Percentiles rank a stretch among this genome's conserved stretches.
Conservation (phyloP, 2,797 vertebrate genomes). For the Xenops minutus region DNA sequence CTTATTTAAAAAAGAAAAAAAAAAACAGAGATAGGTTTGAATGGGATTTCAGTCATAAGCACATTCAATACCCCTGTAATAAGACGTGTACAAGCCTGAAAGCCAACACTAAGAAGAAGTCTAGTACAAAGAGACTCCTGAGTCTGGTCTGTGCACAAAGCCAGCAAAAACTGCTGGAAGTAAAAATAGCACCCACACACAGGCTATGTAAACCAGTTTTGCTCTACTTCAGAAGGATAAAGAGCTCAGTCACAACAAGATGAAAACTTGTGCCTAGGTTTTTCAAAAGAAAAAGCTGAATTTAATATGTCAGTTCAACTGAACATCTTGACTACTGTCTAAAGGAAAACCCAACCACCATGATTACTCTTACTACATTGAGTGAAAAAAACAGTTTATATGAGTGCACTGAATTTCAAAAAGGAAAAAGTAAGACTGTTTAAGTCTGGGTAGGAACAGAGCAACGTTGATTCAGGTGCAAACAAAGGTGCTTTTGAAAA, state of each 20-base stretch:
- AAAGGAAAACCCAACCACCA: neutral
- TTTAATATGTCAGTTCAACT: neutral
- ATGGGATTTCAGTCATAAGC: neutral
- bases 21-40: neutral
- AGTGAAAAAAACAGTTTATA: neutral
- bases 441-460: neutral
- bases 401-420: neutral
- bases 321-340: neutral
- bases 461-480: neutral
- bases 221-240: slow-evolving; percentile 32
- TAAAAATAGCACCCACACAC: slow-evolving; percentile 28
- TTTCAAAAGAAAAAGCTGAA: slow-evolving; percentile 3
- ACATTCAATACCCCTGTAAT: neutral
- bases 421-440: neutral
- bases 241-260: slow-evolving; percentile 13
- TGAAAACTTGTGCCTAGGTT: neutral
- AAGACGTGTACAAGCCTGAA: neutral
- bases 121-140: neutral
- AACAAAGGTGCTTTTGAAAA: slow-evolving; percentile 39
- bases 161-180: slow-evolving; percentile 30
- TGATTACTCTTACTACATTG: neutral
- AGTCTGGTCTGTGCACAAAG: neutral
- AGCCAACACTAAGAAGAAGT: neutral
- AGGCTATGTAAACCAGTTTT: slow-evolving; percentile 44
- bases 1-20: neutral